Evolutionary conservation across 35 echinoderm and acorn worm species (phyloP), one percentile per base, ranked within the genome.

Genomic region (Chiridota heheva): DNA sequence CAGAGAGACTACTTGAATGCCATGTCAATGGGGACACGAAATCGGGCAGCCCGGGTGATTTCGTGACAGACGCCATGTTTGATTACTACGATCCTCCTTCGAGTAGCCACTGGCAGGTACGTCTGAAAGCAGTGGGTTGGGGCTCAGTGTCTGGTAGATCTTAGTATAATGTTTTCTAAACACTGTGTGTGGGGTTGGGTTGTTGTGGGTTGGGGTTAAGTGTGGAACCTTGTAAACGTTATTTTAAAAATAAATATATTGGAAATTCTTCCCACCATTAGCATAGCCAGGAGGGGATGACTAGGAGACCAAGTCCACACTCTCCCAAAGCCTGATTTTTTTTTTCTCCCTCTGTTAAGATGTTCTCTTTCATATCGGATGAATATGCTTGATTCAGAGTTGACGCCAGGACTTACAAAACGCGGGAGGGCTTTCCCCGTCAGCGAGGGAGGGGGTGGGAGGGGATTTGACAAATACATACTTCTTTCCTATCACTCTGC

Each of bases 11-110:
- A 6, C 47, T 63, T 36, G 56, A 83, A 35, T 89, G 87, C 66
- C 87, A 89, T 44, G 69, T 89, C 25, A 89, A 83, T 44, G 87
- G 74, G n/a, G 87, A 67, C 4, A 89, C 87, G 10, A 89, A 82
- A 67, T 83, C 78, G 15, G 55, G 31, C 22, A 37, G 80, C 39
- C 67, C 87, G 0, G 70, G 35, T 38, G 87, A 89, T 42, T 82
- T 89, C 30, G 87, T 89, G 30, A 56, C 67, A 22, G 79, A 83
- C 53, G 34, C 17, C n/a, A 67, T 60, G 42, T 89, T 89, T 58
- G 79, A 82, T 55, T 89, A 89, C 40, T 89, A 83, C 58, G 87
- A 42, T 30, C 78, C 87, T 6, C 63, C 77, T 6, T 89, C 86
- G 2, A 69, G 38, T 31, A 67, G 40, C 36, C 86, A 88, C 42